Conservation (phyloP, 2,797 vertebrate genomes). For the Bufotes viridis region DNA sequence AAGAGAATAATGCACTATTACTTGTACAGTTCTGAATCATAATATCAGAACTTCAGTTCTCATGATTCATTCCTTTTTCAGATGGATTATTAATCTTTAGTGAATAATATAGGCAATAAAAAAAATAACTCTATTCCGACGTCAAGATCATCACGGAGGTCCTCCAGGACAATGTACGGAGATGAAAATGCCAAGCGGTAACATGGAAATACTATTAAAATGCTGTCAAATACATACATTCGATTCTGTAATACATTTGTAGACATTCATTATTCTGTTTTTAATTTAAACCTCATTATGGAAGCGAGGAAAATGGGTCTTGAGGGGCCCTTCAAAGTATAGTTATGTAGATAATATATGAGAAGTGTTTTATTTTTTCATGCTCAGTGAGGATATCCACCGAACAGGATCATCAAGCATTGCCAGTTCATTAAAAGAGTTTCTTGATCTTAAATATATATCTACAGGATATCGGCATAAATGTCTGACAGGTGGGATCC, state of each 20-base stretch:
- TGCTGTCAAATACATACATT: conserved; percentile 18
- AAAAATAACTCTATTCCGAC: neutral
- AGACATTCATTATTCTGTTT: conserved; percentile 34
- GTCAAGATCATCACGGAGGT: neutral
- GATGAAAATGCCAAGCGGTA: conserved; percentile 9
- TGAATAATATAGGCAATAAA: neutral
- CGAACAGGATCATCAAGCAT: conserved; percentile 20
- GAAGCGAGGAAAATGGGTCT: neutral
- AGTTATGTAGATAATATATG: conserved; percentile 37
- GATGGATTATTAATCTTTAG: neutral
- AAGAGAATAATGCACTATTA: no score
- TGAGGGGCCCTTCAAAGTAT: conserved; percentile 14
- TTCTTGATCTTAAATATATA: neutral
- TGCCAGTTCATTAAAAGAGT: neutral
- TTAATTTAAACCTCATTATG: conserved; percentile 41
- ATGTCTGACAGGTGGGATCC: neutral
- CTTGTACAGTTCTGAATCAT: neutral
- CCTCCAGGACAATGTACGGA: conserved; percentile 1
- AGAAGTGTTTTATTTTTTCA: neutral
- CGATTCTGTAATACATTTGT: conserved; percentile 22
- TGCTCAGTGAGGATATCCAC: neutral
- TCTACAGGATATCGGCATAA: neutral
- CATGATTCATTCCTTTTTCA: neutral
- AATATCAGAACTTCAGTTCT: neutral
- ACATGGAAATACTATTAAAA: conserved; percentile 24